A percentile compares a stretch with the other conserved stretches of the same genome.
Conservation (phyloP, 2,113 vertebrate species). For the Oceanites oceanicus region DNA sequence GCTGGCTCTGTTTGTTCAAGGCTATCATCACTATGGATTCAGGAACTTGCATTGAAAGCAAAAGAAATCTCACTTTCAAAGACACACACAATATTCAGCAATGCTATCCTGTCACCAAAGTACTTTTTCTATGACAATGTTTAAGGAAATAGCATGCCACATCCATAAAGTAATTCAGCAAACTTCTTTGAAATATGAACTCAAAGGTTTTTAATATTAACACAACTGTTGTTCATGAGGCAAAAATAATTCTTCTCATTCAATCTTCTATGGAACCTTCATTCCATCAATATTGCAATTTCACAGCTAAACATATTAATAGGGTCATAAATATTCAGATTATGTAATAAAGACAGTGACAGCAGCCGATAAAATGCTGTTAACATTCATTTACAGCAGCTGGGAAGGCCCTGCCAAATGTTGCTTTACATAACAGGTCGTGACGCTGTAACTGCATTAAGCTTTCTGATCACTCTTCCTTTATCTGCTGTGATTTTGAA, state of each 20-base stretch:
- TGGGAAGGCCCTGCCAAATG: constrained; percentile 68
- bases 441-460: constrained; percentile 65
- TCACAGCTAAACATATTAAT: constrained; percentile 69
- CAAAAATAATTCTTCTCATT: constrained; percentile 26
- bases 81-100: not conserved
- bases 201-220: not conserved
- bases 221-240: constrained; percentile 5
- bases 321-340: constrained; percentile 72
- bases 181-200: not conserved
- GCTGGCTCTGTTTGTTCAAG: not conserved
- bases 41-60: not conserved
- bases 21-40: not conserved
- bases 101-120: not conserved
- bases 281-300: constrained; percentile 61
- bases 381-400: constrained; percentile 73
- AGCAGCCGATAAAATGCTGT: constrained; percentile 66
- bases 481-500: constrained; percentile 59
- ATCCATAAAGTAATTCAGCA: not conserved
- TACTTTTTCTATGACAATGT: not conserved
- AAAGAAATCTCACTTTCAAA: not conserved
- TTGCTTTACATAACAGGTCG: constrained; percentile 67
- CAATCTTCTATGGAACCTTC: constrained; percentile 31
- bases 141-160: not conserved
- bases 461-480: constrained; percentile 67
- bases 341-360: constrained; percentile 69